These are phyloP conservation scores for Ephydatia muelleri DNA, from an alignment of 37 sponge, comb jelly and placozoan species.

Conservation along the genomic window DNA sequence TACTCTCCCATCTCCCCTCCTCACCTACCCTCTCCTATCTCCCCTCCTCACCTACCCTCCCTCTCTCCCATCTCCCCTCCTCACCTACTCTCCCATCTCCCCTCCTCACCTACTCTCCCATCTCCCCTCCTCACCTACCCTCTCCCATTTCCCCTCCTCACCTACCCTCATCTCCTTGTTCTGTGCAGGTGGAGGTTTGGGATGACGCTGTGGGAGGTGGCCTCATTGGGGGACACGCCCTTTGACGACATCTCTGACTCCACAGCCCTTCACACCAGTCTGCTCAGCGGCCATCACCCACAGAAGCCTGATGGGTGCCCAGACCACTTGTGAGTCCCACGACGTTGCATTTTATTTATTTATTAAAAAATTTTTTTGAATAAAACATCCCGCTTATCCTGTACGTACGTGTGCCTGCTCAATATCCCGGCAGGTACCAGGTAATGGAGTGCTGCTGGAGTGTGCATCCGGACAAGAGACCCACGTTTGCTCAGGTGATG, in stretches of 20 bases:
- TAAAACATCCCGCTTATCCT: neutral
- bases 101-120: neutral
- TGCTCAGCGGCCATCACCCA: slow-evolving; percentile 19
- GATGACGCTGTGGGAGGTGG: slow-evolving; percentile 48
- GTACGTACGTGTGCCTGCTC: neutral
- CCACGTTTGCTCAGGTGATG: neutral
- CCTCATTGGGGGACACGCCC: slow-evolving; percentile 38
- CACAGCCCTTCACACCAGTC: neutral
- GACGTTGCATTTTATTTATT: neutral
- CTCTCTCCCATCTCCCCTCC: neutral
- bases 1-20: neutral
- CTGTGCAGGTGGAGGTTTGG: slow-evolving; percentile 43
- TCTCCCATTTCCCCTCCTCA: neutral
- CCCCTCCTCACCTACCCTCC: neutral
- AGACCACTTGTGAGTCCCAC: slow-evolving; percentile 22
- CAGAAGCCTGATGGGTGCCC: slow-evolving; percentile 24
- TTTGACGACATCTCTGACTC: slow-evolving; percentile 25
- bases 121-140: neutral
- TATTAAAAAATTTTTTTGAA: neutral
- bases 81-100: neutral
- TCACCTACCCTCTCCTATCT: neutral
- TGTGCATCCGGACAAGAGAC: neutral
- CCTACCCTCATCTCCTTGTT: neutral
- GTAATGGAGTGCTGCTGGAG: slow-evolving; percentile 18
- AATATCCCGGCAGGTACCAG: neutral